Conservation (phyloP, 2,113 vertebrate genomes). For the Callospermophilus lateralis region DNA sequence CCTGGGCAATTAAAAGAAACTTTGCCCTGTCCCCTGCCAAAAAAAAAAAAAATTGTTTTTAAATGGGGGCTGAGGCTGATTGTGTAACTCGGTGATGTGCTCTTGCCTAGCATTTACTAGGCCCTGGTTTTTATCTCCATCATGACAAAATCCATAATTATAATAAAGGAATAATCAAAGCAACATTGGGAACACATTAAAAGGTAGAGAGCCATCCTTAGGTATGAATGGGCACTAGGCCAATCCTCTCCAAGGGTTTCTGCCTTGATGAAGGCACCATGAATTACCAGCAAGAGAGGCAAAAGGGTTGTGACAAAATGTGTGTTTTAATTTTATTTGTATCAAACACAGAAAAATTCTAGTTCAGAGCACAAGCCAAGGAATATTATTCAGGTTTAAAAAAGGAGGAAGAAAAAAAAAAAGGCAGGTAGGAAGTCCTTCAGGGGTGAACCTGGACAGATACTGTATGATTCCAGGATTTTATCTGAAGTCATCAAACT, state of each 20-base stretch:
- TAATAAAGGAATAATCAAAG: neutral
- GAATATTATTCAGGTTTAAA: neutral
- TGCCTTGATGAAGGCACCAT: neutral
- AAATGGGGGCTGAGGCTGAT: neutral
- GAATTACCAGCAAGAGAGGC: neutral
- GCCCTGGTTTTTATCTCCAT: neutral
- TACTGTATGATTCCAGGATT: neutral
- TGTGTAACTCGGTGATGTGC: neutral
- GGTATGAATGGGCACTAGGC: neutral
- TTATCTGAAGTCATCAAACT: neutral
- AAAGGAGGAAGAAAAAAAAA: neutral
- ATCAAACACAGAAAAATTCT: neutral
- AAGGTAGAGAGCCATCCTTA: neutral
- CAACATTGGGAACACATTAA: neutral
- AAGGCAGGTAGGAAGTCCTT: neutral
- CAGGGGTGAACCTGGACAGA: neutral
- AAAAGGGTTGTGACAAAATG: neutral
- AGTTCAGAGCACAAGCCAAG: neutral
- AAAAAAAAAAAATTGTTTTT: neutral
- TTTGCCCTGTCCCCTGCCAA: no score
- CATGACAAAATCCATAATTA: neutral
- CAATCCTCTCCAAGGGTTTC: neutral
- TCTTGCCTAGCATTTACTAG: no score
- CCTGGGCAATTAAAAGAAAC: neutral
- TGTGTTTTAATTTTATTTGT: conserved; percentile 22